A percentile compares a stretch with the other conserved stretches of the same genome.
Evolutionary conservation across 2,888 invertebrate genomes (phyloP).

Genomic region (Mesorhabditis spiculigera): DNA sequence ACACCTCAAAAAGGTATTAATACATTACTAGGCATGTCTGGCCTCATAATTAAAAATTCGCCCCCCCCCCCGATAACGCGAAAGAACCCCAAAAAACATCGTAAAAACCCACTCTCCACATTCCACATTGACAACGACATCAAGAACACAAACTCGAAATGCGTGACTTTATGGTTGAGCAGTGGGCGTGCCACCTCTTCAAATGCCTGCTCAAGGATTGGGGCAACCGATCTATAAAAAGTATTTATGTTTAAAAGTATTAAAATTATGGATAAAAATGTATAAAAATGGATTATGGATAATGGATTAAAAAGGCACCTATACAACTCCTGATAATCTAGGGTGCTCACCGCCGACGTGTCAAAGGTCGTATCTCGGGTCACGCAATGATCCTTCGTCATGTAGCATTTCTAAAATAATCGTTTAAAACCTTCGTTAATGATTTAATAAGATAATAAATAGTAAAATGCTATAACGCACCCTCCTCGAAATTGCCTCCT

Average conservation of each 20-base stretch:
- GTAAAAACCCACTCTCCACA: constrained; percentile 2
- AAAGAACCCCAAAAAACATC: neutral
- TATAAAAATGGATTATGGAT: too few relatives aligned
- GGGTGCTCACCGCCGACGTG: neutral
- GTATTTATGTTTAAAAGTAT: neutral
- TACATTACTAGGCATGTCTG: neutral
- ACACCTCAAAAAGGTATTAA: neutral
- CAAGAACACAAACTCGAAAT: neutral
- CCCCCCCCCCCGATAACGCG: neutral
- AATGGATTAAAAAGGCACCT: neutral
- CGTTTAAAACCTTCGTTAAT: neutral
- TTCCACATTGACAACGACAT: neutral
- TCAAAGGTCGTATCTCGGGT: neutral
- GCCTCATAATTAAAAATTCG: neutral
- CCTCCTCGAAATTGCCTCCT: neutral
- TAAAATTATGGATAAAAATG: too few relatives aligned
- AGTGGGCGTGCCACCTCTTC: neutral
- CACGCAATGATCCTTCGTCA: constrained; percentile 1
- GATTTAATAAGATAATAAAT: too few relatives aligned
- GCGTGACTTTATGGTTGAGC: neutral
- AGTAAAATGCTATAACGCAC: neutral
- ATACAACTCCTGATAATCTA: neutral
- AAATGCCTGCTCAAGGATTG: neutral
- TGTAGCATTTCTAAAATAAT: neutral
- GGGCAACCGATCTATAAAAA: neutral